A percentile compares a stretch with the other conserved stretches of the same genome.
Conservation (phyloP, 2,113 vertebrate genomes). For the Microtus montanus region DNA sequence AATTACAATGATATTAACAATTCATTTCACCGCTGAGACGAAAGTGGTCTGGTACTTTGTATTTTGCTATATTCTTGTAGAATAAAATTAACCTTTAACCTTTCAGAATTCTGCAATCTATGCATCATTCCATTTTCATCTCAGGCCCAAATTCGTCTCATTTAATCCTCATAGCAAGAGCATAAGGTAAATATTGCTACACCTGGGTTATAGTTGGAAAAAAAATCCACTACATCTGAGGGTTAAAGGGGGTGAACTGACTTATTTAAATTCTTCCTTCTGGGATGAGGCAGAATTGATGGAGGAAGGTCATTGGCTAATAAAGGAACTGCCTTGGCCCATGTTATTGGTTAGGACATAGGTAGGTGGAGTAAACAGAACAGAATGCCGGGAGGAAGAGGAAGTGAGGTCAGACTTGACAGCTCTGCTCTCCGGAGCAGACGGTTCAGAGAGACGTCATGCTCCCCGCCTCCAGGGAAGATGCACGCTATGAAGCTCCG, state of each 20-base stretch:
- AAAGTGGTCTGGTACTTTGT: neutral
- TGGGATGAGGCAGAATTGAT: neutral
- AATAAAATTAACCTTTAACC: neutral
- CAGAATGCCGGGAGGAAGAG: no score
- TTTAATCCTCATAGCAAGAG: neutral
- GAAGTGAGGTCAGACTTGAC: no score
- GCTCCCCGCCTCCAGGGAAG: no score
- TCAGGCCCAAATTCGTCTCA: neutral
- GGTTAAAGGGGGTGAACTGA: neutral
- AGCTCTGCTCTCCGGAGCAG: no score
- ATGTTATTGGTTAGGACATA: no score
- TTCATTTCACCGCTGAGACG: neutral
- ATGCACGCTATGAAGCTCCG: no score
- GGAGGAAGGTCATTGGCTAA: no score
- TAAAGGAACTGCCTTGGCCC: no score
- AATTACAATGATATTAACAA: slow-evolving; percentile 5
- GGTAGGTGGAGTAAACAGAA: no score
- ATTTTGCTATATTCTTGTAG: neutral
- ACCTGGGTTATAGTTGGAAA: slow-evolving; percentile 2
- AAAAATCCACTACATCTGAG: neutral
- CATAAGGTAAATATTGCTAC: neutral
- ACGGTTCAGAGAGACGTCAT: no score
- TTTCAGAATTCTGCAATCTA: neutral
- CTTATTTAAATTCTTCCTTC: slow-evolving; percentile 12
- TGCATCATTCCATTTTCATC: neutral